These are phyloP conservation scores for Dynastes tityus DNA, from an alignment of 2,888 invertebrate species.

Conservation along the genomic window DNA sequence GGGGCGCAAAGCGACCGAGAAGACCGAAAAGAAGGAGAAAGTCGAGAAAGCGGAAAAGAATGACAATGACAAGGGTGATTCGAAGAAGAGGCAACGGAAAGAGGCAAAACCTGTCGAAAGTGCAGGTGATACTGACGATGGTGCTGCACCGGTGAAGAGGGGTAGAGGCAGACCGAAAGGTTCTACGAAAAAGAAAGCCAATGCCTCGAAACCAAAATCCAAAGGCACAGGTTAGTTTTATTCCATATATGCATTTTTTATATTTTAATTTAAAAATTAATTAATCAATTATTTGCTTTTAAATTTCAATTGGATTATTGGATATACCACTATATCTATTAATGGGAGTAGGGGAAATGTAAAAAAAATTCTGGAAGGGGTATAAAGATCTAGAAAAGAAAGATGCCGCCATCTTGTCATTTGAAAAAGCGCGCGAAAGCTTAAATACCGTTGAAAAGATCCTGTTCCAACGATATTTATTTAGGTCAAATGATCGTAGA, in stretches of 20 bases:
- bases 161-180: conserved; percentile 75
- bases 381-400: too few relatives aligned
- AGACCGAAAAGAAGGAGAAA: conserved; percentile 52
- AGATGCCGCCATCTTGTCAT: background rate
- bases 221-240: conserved; percentile 58
- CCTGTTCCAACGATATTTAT: background rate
- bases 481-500: background rate
- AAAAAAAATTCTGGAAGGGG: too few relatives aligned
- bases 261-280: too few relatives aligned
- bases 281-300: too few relatives aligned
- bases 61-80: conserved; percentile 57
- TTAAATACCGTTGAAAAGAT: too few relatives aligned
- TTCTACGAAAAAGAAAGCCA: conserved; percentile 71
- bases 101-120: conserved; percentile 58
- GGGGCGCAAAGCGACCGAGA: conserved; percentile 67
- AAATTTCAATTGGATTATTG: too few relatives aligned
- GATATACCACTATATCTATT: too few relatives aligned
- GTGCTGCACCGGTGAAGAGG: conserved; percentile 70
- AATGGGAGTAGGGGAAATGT: too few relatives aligned
- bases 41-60: conserved; percentile 55
- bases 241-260: background rate
- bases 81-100: conserved; percentile 53
- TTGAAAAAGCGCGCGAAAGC: background rate
- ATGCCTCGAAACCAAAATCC: conserved; percentile 68
- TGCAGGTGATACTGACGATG: conserved; percentile 59